Base-by-base conservation (phyloP, 2,888 invertebrate genomes). In the Agapetus fuscipes region DNA sequence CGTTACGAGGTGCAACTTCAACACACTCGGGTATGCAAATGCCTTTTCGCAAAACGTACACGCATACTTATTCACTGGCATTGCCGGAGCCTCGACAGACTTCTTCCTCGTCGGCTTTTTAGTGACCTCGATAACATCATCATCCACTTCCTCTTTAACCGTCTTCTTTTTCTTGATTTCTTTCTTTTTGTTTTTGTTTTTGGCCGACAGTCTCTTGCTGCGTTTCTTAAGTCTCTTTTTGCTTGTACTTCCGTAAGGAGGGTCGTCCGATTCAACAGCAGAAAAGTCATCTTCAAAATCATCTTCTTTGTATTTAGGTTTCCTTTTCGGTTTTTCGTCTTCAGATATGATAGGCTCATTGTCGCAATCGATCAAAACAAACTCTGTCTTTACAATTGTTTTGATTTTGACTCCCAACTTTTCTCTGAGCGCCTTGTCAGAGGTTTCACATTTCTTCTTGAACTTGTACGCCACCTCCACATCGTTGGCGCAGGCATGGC, bases 281-380 rank as follows among this genome's bases (percentile, higher is more conserved):
- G 43, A 43, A 9, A 24, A 42, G 11, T 39, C 39, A 15, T 28
- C 39, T 7, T 31, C 36, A 5, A 25, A 35, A 13, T 39, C 43
- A 10, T 17, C 28, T 3, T 36, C 17, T 17, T 17, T 36, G 15
- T 17, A 29, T 12, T 16, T 29, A 4, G 13, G 24, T 16, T 16
- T 14, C 29, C 30, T 43, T 10, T 43, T 16, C 16, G 14, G 5
- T 4, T 5, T 4, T 1, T 53, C 57, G 38, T 63, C 64, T 10
- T 33, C 45, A 6, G 40, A 45, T 13, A 31, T 31, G 11, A 30
- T 32, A 4, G 34, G 42, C 13, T 48, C 46, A 14, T 51, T 53
- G 0, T 59, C 57, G 3, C 61, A 61, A 48, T 61, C 61, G 10
- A 64, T 58, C 3, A 63, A 53, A 15, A 62, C 57, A 44, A 61